Evolutionary conservation across 2,888 invertebrate species (phyloP).

Genomic region (Tiliacea aurago): DNA sequence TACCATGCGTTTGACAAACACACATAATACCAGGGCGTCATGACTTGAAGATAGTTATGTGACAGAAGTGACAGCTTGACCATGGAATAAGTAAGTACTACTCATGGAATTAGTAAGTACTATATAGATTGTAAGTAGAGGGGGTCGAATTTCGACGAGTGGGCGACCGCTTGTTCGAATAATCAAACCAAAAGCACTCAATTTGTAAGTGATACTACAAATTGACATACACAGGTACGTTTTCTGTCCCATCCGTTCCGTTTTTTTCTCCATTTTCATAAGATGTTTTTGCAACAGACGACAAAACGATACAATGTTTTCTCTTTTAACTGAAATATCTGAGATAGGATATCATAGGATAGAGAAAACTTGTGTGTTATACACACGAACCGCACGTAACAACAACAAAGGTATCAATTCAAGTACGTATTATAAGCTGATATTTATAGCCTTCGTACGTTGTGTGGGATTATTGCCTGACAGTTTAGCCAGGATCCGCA

Average conservation of each 20-base stretch:
- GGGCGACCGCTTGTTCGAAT: no score
- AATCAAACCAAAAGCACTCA: no score
- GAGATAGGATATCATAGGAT: no score
- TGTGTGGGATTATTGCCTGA: conserved; percentile 21
- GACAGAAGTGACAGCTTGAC: no score
- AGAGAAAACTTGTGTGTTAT: not conserved
- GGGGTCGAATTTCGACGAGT: no score
- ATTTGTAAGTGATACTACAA: no score
- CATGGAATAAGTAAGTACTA: no score
- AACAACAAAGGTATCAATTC: conserved; percentile 25
- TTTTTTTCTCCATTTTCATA: not conserved
- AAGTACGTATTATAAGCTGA: conserved; percentile 17
- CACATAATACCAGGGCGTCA: no score
- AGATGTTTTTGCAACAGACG: not conserved
- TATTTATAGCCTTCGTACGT: not conserved
- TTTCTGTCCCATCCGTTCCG: not conserved
- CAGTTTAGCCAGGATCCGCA: conserved; percentile 19
- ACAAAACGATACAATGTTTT: not conserved
- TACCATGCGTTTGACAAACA: no score
- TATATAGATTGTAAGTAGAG: no score
- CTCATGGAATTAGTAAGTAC: no score
- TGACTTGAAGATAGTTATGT: no score
- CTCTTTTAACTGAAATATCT: not conserved
- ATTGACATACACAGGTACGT: not conserved
- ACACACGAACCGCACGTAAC: not conserved